Conservation (phyloP, 2,113 vertebrate species). For the Deroptyus accipitrinus region DNA sequence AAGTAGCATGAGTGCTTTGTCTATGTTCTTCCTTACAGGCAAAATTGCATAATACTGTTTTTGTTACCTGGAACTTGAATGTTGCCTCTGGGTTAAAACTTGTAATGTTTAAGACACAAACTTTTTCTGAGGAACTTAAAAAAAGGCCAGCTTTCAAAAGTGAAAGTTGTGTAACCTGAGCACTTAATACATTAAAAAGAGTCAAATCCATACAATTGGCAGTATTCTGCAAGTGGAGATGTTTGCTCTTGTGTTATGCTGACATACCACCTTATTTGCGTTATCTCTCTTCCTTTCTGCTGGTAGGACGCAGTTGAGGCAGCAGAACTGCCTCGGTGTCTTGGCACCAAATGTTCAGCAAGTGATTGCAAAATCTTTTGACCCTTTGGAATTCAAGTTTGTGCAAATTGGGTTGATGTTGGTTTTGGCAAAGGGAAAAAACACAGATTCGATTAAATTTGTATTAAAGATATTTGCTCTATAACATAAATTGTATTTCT, state of each 20-base stretch:
- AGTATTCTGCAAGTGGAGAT: not conserved
- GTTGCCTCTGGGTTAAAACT: not conserved
- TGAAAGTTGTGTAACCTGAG: not conserved
- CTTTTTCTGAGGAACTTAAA: not conserved
- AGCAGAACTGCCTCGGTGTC: not conserved
- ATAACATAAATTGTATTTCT: not conserved
- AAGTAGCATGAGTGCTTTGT: not conserved
- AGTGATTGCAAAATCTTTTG: not conserved
- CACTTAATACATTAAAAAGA: not conserved
- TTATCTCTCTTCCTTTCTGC: not conserved
- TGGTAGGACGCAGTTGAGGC: not conserved
- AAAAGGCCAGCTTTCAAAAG: not conserved
- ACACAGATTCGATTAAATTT: not conserved
- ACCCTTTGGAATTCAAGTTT: not conserved
- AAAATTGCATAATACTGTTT: not conserved
- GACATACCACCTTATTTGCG: not conserved
- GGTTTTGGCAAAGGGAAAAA: not conserved
- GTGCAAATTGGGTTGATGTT: not conserved
- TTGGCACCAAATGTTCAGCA: not conserved
- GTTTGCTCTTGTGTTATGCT: not conserved
- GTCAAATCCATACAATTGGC: not conserved
- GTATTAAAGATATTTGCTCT: not conserved
- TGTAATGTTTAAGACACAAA: not conserved
- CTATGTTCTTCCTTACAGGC: not conserved
- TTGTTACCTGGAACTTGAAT: not conserved